Base-by-base conservation (phyloP, 1,140 invertebrate genomes). In the Drosophila suzukii region DNA sequence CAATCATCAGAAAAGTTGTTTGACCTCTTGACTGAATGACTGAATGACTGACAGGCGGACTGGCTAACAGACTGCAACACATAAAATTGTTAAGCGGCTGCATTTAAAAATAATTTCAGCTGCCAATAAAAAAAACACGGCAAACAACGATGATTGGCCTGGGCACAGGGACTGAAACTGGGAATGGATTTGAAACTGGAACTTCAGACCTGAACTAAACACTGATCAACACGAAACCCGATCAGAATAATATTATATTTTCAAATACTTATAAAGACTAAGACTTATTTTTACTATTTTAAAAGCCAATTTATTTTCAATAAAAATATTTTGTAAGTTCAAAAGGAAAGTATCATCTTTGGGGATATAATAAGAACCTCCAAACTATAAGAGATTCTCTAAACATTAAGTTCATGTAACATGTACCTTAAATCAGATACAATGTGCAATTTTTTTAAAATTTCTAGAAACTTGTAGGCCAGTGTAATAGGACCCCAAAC, bases 61-160 rank as follows among this genome's bases (percentile, higher is more conserved):
- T 49, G 73, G 50, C 49, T 63, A 60, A 73, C 62, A 68, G 59
- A 73, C 72, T 70, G 66, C 68, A 81, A 54, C 78, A 86, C 62
- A 83, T 80, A 60, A 86, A 86, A 86, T 86, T 88, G 84, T 86
- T 89, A 90, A 84, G 80, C 84, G 80, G 65, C 80, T 89, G 83
- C 83, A 88, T 89, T 89, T 89, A 89, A 89, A 89, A 84, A 89
- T 82, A 89, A 88, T 89, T 88, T 83, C 73, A 80, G 80, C 80
- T 88, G 83, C 84, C 84, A 89, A 89, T 89, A 89, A 89, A 79
- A 56, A 75, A 68, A 75, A 55, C 54, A 62, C 55, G 70, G 61
- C 60, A 43, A 67, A 50, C 58, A 36, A 61, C 65, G 75, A 76
- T 68, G 61, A 76, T 76, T 77, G 72, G 70, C 62, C 74, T 68